Evolutionary conservation across 2,888 invertebrate species (phyloP).

Genomic region (Metalampra italica): DNA sequence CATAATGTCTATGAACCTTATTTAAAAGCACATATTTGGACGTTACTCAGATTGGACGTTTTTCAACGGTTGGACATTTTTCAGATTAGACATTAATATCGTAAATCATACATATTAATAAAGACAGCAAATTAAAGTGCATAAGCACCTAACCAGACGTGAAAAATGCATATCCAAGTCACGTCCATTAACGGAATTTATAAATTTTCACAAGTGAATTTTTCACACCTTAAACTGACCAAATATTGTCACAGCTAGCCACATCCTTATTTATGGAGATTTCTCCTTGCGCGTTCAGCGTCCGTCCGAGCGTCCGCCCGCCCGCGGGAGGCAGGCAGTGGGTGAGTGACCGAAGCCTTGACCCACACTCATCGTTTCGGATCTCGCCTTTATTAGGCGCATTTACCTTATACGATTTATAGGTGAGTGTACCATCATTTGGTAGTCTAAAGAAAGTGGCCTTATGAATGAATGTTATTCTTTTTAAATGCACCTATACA

Average conservation of each 20-base stretch:
- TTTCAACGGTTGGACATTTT: no score
- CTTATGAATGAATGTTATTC: conserved; percentile 7
- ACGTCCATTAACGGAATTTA: no score
- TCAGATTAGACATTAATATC: no score
- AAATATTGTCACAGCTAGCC: neutral
- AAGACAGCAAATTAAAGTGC: no score
- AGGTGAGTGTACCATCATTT: conserved; percentile 12
- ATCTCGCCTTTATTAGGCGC: conserved; percentile 19
- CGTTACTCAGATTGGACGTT: no score
- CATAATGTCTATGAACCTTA: no score
- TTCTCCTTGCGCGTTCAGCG: neutral
- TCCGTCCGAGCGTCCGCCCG: neutral
- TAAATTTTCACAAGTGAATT: neutral
- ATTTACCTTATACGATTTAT: conserved; percentile 28
- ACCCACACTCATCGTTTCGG: conserved; percentile 37
- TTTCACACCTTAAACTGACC: neutral
- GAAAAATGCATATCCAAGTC: no score
- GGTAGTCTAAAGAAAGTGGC: conserved; percentile 17
- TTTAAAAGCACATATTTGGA: no score
- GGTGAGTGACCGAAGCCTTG: conserved; percentile 65
- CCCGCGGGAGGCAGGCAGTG: conserved; percentile 26
- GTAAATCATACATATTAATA: no score
- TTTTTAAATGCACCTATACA: no score
- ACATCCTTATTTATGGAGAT: no score
- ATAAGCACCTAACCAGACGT: no score